These are phyloP conservation scores for Hemicentrotus pulcherrimus DNA, from an alignment of 35 echinoderm and acorn worm genomes.

Conservation along the genomic window DNA sequence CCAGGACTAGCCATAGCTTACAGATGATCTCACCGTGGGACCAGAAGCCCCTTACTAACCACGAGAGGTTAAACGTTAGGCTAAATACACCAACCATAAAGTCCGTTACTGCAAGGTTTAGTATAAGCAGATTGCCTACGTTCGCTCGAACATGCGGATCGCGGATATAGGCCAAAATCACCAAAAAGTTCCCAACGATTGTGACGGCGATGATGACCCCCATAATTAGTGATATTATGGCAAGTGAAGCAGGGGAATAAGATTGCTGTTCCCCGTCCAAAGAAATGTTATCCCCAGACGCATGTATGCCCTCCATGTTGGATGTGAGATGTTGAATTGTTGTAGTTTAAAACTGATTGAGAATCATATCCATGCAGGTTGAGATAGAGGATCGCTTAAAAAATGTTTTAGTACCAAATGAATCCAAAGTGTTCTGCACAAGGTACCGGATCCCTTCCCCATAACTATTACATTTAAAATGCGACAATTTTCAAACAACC, in stretches of 20 bases:
- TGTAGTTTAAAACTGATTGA: neutral
- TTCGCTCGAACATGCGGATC: conserved; percentile 19
- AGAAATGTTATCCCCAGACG: neutral
- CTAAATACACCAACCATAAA: conserved; percentile 64
- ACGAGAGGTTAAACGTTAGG: conserved; percentile 55
- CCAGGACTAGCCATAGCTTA: conserved; percentile 68
- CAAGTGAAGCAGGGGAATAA: neutral
- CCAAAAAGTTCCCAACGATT: conserved; percentile 41
- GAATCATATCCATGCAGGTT: neutral
- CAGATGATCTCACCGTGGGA: conserved; percentile 54
- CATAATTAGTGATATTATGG: neutral
- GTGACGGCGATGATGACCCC: conserved; percentile 11
- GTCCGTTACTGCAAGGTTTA: conserved; percentile 70
- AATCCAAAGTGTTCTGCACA: neutral
- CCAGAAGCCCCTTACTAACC: conserved; percentile 61
- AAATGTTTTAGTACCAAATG: neutral
- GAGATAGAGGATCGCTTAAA: neutral
- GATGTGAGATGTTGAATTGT: neutral
- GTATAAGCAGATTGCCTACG: conserved; percentile 48
- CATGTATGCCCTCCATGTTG: neutral
- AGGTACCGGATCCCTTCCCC: neutral
- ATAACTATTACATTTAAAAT: too few relatives aligned
- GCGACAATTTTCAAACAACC: too few relatives aligned
- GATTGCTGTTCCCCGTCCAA: neutral
- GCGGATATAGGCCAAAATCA: conserved; percentile 39